phyloP scores from a whole-genome alignment of 2,888 invertebrate species.

The Ophioninae sp. region DNA sequence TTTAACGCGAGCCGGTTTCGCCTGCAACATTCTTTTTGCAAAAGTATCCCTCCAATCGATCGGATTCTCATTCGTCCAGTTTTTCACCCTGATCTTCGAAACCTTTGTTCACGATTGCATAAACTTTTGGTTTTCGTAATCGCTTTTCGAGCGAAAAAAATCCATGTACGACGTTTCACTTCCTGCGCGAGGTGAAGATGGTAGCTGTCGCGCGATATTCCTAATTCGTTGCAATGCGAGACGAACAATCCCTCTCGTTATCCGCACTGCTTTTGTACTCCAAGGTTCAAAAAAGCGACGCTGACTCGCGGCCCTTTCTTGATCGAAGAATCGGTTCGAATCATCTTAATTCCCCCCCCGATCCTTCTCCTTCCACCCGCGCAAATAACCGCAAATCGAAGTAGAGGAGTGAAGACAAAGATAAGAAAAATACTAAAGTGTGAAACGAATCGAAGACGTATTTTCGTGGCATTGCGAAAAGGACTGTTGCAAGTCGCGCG shows the following conservation, averaged over 20 bases:
- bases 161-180: background rate
- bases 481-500: slow-evolving; percentile 2
- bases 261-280: background rate
- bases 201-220: background rate
- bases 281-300: background rate
- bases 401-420: slow-evolving; percentile 43
- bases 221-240: background rate
- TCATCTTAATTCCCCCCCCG: background rate
- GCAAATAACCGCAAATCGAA: slow-evolving; percentile 22
- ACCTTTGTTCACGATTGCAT: slow-evolving; percentile 6
- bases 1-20: slow-evolving; percentile 4
- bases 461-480: slow-evolving; percentile 31
- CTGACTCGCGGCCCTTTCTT: slow-evolving; percentile 1
- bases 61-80: background rate
- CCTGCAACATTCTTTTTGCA: background rate
- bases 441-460: slow-evolving; percentile 11
- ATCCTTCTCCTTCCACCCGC: background rate
- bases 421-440: background rate
- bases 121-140: background rate
- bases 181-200: background rate
- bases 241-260: background rate
- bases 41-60: background rate
- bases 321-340: background rate
- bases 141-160: slow-evolving; percentile 20
- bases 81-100: slow-evolving; percentile 6